Evolutionary conservation across 2,888 invertebrate species (phyloP).

Genomic region (Lamproptera curius): DNA sequence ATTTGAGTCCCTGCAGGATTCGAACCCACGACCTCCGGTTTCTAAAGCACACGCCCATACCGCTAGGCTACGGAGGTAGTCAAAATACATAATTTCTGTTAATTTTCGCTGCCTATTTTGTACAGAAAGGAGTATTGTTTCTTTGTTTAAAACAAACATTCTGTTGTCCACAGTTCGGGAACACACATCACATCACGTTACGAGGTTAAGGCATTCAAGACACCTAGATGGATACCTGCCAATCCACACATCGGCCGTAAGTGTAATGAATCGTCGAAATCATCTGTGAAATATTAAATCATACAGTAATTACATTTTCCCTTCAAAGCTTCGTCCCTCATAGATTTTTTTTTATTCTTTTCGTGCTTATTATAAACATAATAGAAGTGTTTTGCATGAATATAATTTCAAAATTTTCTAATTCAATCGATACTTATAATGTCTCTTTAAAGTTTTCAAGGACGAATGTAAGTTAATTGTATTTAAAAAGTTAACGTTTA

Average conservation of each 20-base stretch:
- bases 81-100: too few relatives aligned
- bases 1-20: too few relatives aligned
- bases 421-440: slow-evolving; percentile 6
- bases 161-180: slow-evolving; percentile 57
- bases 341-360: slow-evolving; percentile 61
- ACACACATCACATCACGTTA: slow-evolving; percentile 60
- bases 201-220: slow-evolving; percentile 64
- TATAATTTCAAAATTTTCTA: slow-evolving; percentile 24
- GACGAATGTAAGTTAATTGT: slow-evolving; percentile 16
- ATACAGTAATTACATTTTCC: slow-evolving; percentile 31
- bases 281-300: slow-evolving; percentile 19
- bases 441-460: slow-evolving; percentile 19
- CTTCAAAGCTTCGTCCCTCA: slow-evolving; percentile 57
- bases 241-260: slow-evolving; percentile 58
- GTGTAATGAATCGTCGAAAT: slow-evolving; percentile 35
- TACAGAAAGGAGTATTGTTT: too few relatives aligned
- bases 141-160: too few relatives aligned
- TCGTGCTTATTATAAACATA: slow-evolving; percentile 54
- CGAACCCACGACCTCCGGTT: too few relatives aligned
- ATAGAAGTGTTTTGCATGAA: slow-evolving; percentile 45
- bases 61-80: too few relatives aligned
- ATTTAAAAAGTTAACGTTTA: background rate
- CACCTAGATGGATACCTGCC: slow-evolving; percentile 58
- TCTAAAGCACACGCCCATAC: too few relatives aligned
- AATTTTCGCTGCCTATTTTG: too few relatives aligned